Base-by-base conservation (phyloP, 2,888 invertebrate genomes). In the Caenorhabditis parvicauda region DNA sequence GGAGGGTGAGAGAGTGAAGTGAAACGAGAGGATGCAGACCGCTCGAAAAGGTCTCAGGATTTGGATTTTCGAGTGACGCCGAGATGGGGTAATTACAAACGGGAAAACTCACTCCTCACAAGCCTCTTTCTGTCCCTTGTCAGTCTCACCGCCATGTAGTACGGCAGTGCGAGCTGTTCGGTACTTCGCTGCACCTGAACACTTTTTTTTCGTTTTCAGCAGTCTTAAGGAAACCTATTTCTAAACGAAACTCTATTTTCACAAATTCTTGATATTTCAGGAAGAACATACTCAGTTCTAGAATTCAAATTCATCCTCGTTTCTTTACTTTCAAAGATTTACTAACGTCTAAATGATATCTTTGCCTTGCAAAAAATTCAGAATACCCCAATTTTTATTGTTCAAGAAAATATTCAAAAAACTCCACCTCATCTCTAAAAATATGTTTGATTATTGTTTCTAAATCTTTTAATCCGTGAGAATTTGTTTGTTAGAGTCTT, bases 81-180 rank as follows among this genome's bases (percentile, higher is more conserved):
- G 14, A 22, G 42, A 21, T 9, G 22, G 7, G 22, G 25, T 24
- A 19, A 21, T 4, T 12, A 3, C 3, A 21, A 19, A 9, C 9
- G 42, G 42, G 42, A 51, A 24, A 44, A 58, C 69, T 63, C 32
- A 72, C 72, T 43, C 38, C 47, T 38, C 7, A 43, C 55, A 37
- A 69, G 70, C 55, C 65, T 70, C 39, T 63, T 68, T 43, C 70
- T 72, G 24, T 68, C 67, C 28, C 77, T 64, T 27, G 77, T 75
- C 51, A 79, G 56, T 39, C 79, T 51, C 6, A 79, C 79, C 19
- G 76, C 75, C 77, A 79, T 75, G 62, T 77, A 79, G 52, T 62
- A 77, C n/a, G 79, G 79, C 14, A 77, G 67, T 35, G 67, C 58
- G 0, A 74, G 75, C 6, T 67, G 67, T 6, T 70, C 38, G 41